Evolutionary conservation across 2,797 vertebrate species (phyloP).

Genomic region (Cryptoblepharus egeriae): DNA sequence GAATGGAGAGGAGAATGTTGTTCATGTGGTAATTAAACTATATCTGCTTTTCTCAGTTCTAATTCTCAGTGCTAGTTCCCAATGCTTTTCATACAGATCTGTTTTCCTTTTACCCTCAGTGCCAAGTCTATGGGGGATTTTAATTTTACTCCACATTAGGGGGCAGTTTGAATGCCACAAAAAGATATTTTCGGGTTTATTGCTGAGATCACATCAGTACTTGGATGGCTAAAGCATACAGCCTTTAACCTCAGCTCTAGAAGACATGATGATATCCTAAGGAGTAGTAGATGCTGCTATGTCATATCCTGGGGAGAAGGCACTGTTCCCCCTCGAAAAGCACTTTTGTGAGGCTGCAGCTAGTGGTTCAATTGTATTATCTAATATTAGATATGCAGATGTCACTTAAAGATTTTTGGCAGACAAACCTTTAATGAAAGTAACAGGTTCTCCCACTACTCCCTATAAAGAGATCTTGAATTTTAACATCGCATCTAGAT

Average conservation of each 20-base stretch:
- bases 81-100: slow-evolving; percentile 75
- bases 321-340: slow-evolving; percentile 63
- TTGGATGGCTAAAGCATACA: slow-evolving; percentile 33
- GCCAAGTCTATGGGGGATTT: slow-evolving; percentile 49
- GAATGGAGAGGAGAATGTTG: slow-evolving; percentile 73
- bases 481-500: slow-evolving; percentile 63
- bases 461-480: slow-evolving; percentile 32
- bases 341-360: slow-evolving; percentile 77
- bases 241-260: slow-evolving; percentile 70
- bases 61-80: slow-evolving; percentile 45
- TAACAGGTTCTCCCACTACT: slow-evolving; percentile 67
- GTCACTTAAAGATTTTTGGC: slow-evolving; percentile 75
- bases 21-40: slow-evolving; percentile 65
- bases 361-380: slow-evolving; percentile 76
- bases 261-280: slow-evolving; percentile 69
- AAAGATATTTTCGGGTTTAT: slow-evolving; percentile 33
- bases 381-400: slow-evolving; percentile 78
- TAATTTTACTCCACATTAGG: slow-evolving; percentile 46
- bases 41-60: slow-evolving; percentile 41
- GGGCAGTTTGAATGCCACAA: slow-evolving; percentile 6
- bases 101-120: slow-evolving; percentile 53
- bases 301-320: slow-evolving; percentile 67
- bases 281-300: slow-evolving; percentile 65
- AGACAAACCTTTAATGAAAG: slow-evolving; percentile 69
- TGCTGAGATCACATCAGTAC: slow-evolving; percentile 9